Conservation (phyloP, 2,797 vertebrate species). For the Enteromius mattozi region DNA sequence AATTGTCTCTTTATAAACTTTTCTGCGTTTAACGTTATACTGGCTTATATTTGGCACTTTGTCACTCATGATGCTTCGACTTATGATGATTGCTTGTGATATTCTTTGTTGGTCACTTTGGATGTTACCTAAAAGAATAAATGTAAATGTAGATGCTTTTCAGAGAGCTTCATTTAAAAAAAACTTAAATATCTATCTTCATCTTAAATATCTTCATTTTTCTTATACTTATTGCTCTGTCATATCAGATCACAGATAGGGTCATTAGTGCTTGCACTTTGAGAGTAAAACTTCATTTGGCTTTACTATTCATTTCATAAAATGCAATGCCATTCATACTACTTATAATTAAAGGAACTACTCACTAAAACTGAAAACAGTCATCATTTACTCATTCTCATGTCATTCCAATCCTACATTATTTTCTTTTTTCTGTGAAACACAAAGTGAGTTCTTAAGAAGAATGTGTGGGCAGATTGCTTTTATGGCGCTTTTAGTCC, state of each 20-base stretch:
- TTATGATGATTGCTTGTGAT: not conserved
- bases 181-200: not conserved
- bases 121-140: not conserved
- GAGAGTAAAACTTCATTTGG: conserved; percentile 25
- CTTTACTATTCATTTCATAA: conserved; percentile 16
- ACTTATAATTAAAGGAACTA: not conserved
- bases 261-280: not conserved
- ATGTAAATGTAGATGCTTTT: not conserved
- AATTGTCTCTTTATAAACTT: not conserved
- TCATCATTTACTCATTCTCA: not conserved
- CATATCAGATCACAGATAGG: not conserved
- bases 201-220: not conserved
- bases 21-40: not conserved
- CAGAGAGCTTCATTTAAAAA: not conserved
- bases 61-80: not conserved
- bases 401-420: not conserved
- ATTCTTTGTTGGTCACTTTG: not conserved
- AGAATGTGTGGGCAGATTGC: not conserved
- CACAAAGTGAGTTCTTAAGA: not conserved
- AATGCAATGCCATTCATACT: conserved; percentile 10
- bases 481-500: conserved; percentile 6
- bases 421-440: conserved; percentile 6
- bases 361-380: conserved; percentile 1
- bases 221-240: not conserved
- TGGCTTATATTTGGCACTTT: not conserved